Percentiles rank a stretch among this genome's conserved stretches.
Evolutionary conservation across 1,140 invertebrate genomes (phyloP).

Genomic region (Drosophila nigromelanica): DNA sequence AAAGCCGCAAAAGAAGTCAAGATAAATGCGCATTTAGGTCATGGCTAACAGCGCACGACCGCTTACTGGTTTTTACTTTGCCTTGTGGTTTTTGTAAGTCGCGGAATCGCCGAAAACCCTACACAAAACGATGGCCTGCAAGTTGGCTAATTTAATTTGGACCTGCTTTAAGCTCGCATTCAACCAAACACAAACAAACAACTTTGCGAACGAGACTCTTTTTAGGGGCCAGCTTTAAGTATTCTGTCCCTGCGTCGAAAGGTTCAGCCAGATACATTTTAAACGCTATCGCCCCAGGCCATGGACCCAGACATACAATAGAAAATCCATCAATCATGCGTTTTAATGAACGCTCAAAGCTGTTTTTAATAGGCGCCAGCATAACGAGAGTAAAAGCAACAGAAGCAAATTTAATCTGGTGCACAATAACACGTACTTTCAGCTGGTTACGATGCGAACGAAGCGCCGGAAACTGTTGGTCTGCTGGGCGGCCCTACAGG

Average conservation of each 20-base stretch:
- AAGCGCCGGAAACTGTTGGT: constrained; percentile 71
- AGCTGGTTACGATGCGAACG: constrained; percentile 33
- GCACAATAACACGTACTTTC: constrained; percentile 11
- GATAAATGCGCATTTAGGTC: constrained; percentile 78
- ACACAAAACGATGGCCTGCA: constrained; percentile 43
- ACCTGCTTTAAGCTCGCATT: constrained; percentile 40
- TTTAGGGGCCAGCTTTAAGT: not conserved
- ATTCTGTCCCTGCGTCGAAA: constrained; percentile 14
- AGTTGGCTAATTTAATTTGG: constrained; percentile 76
- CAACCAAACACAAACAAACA: constrained; percentile 18
- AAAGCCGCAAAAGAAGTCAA: constrained; percentile 70
- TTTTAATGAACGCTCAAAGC: constrained; percentile 51
- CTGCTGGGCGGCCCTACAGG: constrained; percentile 70
- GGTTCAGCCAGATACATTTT: constrained; percentile 33
- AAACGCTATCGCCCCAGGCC: constrained; percentile 16
- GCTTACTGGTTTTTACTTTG: constrained; percentile 67
- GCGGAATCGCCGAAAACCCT: constrained; percentile 38
- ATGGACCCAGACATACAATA: constrained; percentile 26
- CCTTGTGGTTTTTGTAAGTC: constrained; percentile 33
- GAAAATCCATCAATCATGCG: constrained; percentile 71
- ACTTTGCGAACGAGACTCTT: not conserved
- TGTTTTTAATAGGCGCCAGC: constrained; percentile 11
- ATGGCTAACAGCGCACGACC: constrained; percentile 72
- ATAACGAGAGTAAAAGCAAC: constrained; percentile 16
- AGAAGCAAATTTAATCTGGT: constrained; percentile 20